Conservation (phyloP, 1,140 invertebrate species). For the Drosophila nikananu region DNA sequence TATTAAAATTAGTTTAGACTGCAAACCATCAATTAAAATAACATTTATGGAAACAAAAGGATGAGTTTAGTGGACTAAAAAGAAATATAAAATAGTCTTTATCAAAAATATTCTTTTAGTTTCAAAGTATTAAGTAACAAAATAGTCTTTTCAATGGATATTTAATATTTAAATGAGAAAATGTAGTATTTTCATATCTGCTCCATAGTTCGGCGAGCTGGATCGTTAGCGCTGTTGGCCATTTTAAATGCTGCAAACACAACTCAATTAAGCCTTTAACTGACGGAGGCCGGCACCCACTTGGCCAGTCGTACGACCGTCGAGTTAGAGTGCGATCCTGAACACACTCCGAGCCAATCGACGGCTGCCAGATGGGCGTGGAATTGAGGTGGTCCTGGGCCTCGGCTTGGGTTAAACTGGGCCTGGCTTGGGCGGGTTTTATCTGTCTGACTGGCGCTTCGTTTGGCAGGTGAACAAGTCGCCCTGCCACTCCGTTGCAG, state of each 20-base stretch:
- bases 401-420: slow-evolving; percentile 5
- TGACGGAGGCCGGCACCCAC: slow-evolving; percentile 22
- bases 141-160: background rate
- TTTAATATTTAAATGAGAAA: too few species aligned
- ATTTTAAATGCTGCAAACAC: slow-evolving; percentile 79
- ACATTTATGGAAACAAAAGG: too few species aligned
- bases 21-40: too few species aligned
- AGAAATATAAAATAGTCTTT: too few species aligned
- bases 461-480: slow-evolving; percentile 61
- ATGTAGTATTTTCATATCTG: background rate
- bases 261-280: slow-evolving; percentile 76
- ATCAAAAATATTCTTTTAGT: too few species aligned
- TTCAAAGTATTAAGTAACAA: background rate
- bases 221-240: slow-evolving; percentile 70
- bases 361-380: slow-evolving; percentile 37
- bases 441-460: slow-evolving; percentile 13
- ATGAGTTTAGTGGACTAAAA: too few species aligned
- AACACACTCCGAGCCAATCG: slow-evolving; percentile 55
- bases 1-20: background rate
- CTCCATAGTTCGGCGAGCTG: slow-evolving; percentile 17
- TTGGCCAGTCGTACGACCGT: slow-evolving; percentile 39
- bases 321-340: slow-evolving; percentile 33
- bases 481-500: slow-evolving; percentile 53
- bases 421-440: slow-evolving; percentile 3
- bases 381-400: slow-evolving; percentile 10